Conservation (phyloP, 2,888 invertebrate species). For the Cryptus armator region DNA sequence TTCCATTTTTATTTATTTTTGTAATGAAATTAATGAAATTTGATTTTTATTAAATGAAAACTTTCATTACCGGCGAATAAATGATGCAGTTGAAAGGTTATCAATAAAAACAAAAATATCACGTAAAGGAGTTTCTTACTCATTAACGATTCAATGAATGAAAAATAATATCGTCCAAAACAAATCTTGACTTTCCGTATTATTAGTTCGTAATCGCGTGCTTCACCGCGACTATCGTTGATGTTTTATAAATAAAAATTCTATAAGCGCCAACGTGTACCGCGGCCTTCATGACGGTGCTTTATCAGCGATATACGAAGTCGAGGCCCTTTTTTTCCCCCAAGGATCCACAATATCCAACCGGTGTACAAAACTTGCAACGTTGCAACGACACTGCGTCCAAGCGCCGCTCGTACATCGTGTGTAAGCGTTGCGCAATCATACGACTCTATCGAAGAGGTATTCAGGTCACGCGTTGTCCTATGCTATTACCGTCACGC, state of each 20-base stretch:
- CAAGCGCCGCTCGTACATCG: constrained; percentile 52
- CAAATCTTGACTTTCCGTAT: background rate
- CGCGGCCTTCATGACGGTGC: constrained; percentile 18
- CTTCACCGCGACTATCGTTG: background rate
- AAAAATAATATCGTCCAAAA: background rate
- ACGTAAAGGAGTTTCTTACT: background rate
- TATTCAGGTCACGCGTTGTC: constrained; percentile 82
- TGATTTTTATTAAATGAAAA: background rate
- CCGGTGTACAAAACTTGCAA: constrained; percentile 65
- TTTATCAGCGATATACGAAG: constrained; percentile 29
- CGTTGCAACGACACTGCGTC: constrained; percentile 52
- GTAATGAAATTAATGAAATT: background rate
- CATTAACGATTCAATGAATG: background rate
- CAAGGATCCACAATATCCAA: constrained; percentile 62
- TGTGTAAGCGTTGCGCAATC: constrained; percentile 77
- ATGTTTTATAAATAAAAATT: constrained; percentile 60
- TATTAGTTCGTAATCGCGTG: background rate
- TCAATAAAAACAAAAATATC: background rate
- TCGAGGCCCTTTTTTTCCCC: constrained; percentile 64
- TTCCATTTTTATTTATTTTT: background rate
- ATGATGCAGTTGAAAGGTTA: background rate
- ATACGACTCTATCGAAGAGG: constrained; percentile 76
- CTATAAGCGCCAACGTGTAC: constrained; percentile 1
- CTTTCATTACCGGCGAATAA: background rate
- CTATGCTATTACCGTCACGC: constrained; percentile 76